phyloP scores from a whole-genome alignment of 2,888 invertebrate species.

The Orthosia cruda region DNA sequence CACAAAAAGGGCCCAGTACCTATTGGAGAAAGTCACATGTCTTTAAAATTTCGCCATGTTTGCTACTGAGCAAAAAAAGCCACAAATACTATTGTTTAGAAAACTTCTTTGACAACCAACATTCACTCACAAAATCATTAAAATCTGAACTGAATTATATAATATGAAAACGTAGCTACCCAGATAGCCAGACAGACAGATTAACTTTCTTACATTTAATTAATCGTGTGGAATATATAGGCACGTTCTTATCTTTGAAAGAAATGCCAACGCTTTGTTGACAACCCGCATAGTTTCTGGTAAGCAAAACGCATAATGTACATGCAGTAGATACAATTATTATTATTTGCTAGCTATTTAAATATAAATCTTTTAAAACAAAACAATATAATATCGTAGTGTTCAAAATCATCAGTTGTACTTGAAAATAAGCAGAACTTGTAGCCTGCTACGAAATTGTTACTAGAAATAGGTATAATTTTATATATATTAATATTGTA shows the following conservation, averaged over 20 bases:
- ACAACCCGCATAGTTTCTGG: constrained; percentile 7
- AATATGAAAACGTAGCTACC: too few species aligned
- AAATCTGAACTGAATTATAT: background rate
- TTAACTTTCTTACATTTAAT: background rate
- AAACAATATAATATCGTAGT: background rate
- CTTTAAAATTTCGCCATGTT: too few species aligned
- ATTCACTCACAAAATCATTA: background rate
- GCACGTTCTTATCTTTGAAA: constrained; percentile 6
- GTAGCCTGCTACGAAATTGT: too few species aligned
- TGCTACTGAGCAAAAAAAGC: too few species aligned
- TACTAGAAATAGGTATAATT: too few species aligned
- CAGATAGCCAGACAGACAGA: background rate
- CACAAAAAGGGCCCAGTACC: too few species aligned
- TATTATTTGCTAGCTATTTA: background rate
- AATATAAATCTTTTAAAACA: background rate
- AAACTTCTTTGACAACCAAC: too few species aligned
- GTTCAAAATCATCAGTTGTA: too few species aligned
- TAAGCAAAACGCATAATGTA: constrained; percentile 3
- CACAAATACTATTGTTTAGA: too few species aligned
- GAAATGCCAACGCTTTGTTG: background rate
- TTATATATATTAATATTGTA: too few species aligned
- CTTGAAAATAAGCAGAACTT: too few species aligned
- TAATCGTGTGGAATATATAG: background rate
- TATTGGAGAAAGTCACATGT: too few species aligned
- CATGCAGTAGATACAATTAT: background rate